Percentiles rank a stretch among this genome's conserved stretches.
phyloP scores from a whole-genome alignment of 1,140 invertebrate species.

The Thaumatotibia leucotreta region DNA sequence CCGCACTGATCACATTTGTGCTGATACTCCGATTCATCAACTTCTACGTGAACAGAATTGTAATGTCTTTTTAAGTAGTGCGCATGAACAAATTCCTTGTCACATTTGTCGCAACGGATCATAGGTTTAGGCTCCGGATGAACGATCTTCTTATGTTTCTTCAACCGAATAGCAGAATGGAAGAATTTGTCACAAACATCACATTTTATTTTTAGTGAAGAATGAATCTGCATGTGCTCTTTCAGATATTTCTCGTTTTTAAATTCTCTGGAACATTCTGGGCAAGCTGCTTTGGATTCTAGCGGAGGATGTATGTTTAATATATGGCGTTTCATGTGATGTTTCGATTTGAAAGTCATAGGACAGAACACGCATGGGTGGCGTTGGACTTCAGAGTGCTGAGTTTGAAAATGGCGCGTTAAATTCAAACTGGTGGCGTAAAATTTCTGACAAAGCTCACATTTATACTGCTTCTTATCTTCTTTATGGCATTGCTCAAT shows the following conservation, averaged over 20 bases:
- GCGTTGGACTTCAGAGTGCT: constrained; percentile 50
- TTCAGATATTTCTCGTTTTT: constrained; percentile 68
- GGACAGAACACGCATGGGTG: constrained; percentile 63
- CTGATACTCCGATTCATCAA: constrained; percentile 54
- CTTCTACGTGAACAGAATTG: constrained; percentile 60
- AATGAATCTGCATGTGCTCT: constrained; percentile 68
- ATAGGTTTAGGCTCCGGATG: constrained; percentile 58
- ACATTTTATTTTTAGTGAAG: constrained; percentile 56
- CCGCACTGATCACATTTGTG: constrained; percentile 61
- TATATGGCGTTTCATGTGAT: constrained; percentile 65
- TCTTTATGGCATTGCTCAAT: constrained; percentile 47
- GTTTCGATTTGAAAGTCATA: constrained; percentile 61
- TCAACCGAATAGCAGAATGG: constrained; percentile 58
- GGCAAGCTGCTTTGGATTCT: constrained; percentile 63
- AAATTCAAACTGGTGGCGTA: constrained; percentile 62
- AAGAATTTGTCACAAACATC: constrained; percentile 66
- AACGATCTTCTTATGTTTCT: constrained; percentile 67
- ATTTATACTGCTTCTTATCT: constrained; percentile 59
- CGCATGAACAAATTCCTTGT: constrained; percentile 62
- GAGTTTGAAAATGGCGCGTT: constrained; percentile 54
- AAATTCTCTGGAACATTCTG: constrained; percentile 64
- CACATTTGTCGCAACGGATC: constrained; percentile 59
- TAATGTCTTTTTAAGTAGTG: constrained; percentile 59
- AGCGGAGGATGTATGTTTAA: constrained; percentile 65
- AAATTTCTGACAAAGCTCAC: constrained; percentile 55